Base-by-base conservation (phyloP, 2,113 vertebrate genomes). In the Esox niger region DNA sequence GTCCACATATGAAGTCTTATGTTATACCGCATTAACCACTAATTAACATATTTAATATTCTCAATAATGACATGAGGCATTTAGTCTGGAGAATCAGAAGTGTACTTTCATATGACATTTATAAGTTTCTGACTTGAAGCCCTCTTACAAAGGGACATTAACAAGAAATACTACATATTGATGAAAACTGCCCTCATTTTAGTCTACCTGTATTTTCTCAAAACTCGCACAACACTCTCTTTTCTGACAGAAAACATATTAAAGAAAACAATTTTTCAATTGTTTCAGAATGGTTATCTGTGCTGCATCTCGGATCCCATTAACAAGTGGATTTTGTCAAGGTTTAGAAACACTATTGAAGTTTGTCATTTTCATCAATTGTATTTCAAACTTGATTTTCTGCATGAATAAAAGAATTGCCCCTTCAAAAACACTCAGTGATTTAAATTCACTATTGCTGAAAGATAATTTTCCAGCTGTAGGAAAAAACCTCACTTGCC, bases 241-340 rank as follows among this genome's bases (percentile, higher is more conserved):
- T n/a, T 49, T 21, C 46, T 49, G 46, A 10, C 13, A 15, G 21
- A 25, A 33, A 67, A 69, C 32, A 73, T n/a, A 15, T 60, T 57
- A 23, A n/a, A 58, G 68, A n/a, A 62, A 80, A 57, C 58, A 27
- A 9, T 55, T 27, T n/a, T 35, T 57, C 43, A 23, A 17, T 56
- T 20, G 38, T 57, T 15, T 20, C 35, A 69, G 32, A 70, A 55
- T 61, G 32, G 56, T 10, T 66, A 55, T 33, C 56, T 21, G 20
- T 38, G 52, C 17, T 61, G 23, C 30, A 35, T 52, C 23, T 8
- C 33, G 13, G 26, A 55, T 17, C 8, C 3, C 54, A 21, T 32
- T 58, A 47, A 49, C 65, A 30, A 47, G 26, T 64, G 15, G 25
- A 20, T 55, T 7, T 33, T 52, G 65, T 31, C 49, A 54, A 54